Conservation (phyloP, 2,888 invertebrate species). For the Gandaritis pyraliata region DNA sequence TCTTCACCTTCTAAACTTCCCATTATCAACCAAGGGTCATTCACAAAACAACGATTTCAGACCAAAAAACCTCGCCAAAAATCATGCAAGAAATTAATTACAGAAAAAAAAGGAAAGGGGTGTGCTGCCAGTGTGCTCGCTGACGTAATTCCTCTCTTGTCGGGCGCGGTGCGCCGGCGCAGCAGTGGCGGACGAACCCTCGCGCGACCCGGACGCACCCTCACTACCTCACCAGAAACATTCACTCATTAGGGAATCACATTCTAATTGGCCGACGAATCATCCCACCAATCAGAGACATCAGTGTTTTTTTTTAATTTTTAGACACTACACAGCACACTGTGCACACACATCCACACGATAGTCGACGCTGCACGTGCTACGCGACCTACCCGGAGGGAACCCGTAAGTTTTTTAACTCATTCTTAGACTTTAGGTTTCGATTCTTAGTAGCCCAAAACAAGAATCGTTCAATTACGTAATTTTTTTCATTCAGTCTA, state of each 20-base stretch:
- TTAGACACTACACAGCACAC: conserved; percentile 42
- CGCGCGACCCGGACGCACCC: conserved; percentile 70
- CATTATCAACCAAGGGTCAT: conserved; percentile 42
- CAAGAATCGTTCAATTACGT: conserved; percentile 6
- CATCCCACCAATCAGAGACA: conserved; percentile 34
- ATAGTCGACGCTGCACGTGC: conserved; percentile 62
- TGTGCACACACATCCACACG: conserved; percentile 44
- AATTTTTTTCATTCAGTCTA: background rate
- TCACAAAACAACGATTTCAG: conserved; percentile 36
- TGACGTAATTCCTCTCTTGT: conserved; percentile 74
- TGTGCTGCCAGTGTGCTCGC: conserved; percentile 66
- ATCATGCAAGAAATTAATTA: conserved; percentile 80
- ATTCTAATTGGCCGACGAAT: conserved; percentile 40
- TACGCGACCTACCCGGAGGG: conserved; percentile 65
- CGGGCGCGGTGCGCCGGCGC: conserved; percentile 60
- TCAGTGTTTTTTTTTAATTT: conserved; percentile 38
- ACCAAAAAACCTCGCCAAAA: conserved; percentile 67
- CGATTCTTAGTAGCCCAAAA: conserved; percentile 24
- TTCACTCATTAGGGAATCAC: conserved; percentile 39
- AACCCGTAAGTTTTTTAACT: conserved; percentile 60
- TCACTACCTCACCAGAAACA: conserved; percentile 39
- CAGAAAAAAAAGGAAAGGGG: conserved; percentile 80
- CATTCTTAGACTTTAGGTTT: conserved; percentile 41
- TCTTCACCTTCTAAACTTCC: conserved; percentile 18
- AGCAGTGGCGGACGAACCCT: conserved; percentile 73